Base-by-base conservation (phyloP, 1,140 invertebrate genomes). In the Drosophila kurseongensis region DNA sequence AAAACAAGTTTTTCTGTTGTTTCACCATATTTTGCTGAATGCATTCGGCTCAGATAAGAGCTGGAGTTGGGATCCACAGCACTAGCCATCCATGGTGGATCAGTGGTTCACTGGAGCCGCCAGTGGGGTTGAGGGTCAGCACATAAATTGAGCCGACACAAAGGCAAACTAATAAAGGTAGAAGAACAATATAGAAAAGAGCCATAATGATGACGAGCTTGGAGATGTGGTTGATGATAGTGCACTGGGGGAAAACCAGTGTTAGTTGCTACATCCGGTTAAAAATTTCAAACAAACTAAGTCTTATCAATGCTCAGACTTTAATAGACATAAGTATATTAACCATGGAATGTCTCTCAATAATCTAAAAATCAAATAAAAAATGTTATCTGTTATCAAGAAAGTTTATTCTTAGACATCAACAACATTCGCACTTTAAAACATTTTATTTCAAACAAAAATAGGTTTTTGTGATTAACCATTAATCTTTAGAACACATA, bases 81-180 rank as follows among this genome's bases (percentile, higher is more conserved):
- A 67, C 14, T 51, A 14, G 75, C 50, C 67, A 78, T 59, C 51
- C 23, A n/a, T 18, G 38, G 23, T 27, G 57, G 59, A 2, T 32
- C 47, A 35, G 5, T 66, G 65, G 55, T 35, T 60, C 56, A 10
- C 41, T 61, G 12, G 13, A 23, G 60, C 40, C 38, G 41, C 29
- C 16, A 16, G 12, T 29, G 52, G 71, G 76, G 80, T 80, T 52
- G 65, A 71, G 72, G 78, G 65, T 84, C 56, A 76, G 63, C 74
- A 71, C 76, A 80, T 84, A 84, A 83, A 84, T 83, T 67, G 65
- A 84, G 58, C 65, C 68, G 57, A 51, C 40, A 83, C 80, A 84
- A 83, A 83, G 65, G 76, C 65, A 71, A 84, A 80, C 80, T 80
- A 83, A 84, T 84, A 83, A 75, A 83, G 80, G 80, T 84, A 80